A percentile compares a stretch with the other conserved stretches of the same genome.
Evolutionary conservation across 2,113 vertebrate genomes (phyloP).

Genomic region (Gambusia holbrooki): DNA sequence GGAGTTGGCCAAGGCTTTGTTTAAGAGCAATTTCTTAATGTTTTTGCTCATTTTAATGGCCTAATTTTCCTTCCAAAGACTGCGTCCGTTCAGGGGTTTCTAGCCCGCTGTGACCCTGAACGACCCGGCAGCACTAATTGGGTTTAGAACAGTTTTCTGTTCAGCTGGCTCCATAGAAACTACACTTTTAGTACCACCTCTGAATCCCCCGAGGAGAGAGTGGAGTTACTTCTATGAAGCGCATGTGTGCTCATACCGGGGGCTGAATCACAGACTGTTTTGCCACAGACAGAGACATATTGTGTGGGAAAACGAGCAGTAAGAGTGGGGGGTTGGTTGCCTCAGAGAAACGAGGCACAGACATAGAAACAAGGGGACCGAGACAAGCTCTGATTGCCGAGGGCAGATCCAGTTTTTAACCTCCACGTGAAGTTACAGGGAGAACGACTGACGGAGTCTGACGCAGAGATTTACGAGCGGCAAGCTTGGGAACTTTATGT

Average conservation of each 20-base stretch:
- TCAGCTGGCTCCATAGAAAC: conserved; percentile 50
- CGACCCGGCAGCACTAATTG: conserved; percentile 50
- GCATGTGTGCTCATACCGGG: conserved; percentile 39
- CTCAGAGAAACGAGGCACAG: conserved; percentile 37
- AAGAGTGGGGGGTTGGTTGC: conserved; percentile 27
- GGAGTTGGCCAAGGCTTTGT: background rate
- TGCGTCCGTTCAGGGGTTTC: conserved; percentile 20
- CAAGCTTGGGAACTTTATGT: conserved; percentile 31
- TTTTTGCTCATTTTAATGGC: background rate
- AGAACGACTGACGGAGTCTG: conserved; percentile 24
- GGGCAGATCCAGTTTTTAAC: background rate
- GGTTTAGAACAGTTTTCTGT: conserved; percentile 43
- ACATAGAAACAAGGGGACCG: conserved; percentile 11
- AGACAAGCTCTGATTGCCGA: conserved; percentile 16
- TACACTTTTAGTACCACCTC: conserved; percentile 40
- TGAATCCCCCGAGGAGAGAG: conserved; percentile 40
- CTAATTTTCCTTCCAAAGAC: conserved; percentile 1
- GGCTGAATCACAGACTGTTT: conserved; percentile 56
- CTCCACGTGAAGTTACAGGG: conserved; percentile 9
- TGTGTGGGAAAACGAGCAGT: conserved; percentile 43
- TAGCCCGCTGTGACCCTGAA: conserved; percentile 31
- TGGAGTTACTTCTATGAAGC: conserved; percentile 38
- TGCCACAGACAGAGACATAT: conserved; percentile 51
- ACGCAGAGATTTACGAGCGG: conserved; percentile 18
- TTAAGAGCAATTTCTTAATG: background rate